A percentile compares a stretch with the other conserved stretches of the same genome.
Evolutionary conservation across 2,797 vertebrate species (phyloP).

Genomic region (Acipenser ruthenus): DNA sequence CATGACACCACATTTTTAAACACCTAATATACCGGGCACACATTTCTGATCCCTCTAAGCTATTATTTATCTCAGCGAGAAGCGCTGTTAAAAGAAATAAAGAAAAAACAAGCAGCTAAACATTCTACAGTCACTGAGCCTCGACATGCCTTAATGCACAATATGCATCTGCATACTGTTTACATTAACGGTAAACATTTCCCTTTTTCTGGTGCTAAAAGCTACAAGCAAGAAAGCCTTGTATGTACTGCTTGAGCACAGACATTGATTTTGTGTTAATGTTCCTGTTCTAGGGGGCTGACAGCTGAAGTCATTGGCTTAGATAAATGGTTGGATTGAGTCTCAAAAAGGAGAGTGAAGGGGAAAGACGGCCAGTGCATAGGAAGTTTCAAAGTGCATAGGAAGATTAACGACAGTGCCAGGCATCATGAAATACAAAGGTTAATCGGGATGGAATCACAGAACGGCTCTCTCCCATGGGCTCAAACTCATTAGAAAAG

Average conservation of each 20-base stretch:
- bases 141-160: not conserved
- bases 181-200: not conserved
- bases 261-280: conserved; percentile 9
- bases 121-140: not conserved
- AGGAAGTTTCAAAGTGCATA: not conserved
- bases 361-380: not conserved
- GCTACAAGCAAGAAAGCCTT: not conserved
- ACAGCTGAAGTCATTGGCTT: conserved; percentile 12
- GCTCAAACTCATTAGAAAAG: not conserved
- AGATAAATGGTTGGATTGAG: conserved; percentile 8
- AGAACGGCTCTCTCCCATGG: not conserved
- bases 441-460: conserved; percentile 8
- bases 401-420: not conserved
- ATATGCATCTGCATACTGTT: not conserved
- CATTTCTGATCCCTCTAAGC: too few relatives aligned
- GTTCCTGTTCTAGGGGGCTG: not conserved
- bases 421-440: conserved; percentile 10
- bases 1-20: too few relatives aligned
- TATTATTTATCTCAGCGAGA: too few relatives aligned
- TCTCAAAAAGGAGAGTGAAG: not conserved
- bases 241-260: not conserved
- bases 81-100: too few relatives aligned
- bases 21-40: too few relatives aligned
- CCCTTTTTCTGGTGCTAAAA: not conserved
- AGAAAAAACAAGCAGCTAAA: too few relatives aligned